Evolutionary conservation across 1,140 invertebrate genomes (phyloP).

Genomic region (Lutraria rhynchaena): DNA sequence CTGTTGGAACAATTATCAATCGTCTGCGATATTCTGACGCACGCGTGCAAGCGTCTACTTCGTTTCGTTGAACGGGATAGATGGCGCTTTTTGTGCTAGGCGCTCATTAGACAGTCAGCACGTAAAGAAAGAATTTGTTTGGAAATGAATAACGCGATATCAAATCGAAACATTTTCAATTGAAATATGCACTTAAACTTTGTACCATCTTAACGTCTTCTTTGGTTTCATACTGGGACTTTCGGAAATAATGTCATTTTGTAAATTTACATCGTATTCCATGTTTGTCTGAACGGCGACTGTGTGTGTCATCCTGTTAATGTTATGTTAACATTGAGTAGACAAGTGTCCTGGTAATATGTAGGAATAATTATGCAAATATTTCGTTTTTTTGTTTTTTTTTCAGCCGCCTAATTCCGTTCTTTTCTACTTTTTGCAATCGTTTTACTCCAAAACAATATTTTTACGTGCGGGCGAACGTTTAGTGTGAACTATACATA

Average conservation of each 20-base stretch:
- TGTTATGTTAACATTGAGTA: no score
- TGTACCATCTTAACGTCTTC: background rate
- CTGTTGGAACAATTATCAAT: slow-evolving; percentile 24
- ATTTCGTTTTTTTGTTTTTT: no score
- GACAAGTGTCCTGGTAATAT: no score
- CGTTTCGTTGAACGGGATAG: slow-evolving; percentile 5
- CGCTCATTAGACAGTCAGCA: background rate
- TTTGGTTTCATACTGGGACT: no score
- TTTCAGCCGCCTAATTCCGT: no score
- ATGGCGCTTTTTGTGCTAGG: slow-evolving; percentile 16
- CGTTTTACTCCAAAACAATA: no score
- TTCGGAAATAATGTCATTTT: no score
- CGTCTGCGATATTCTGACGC: slow-evolving; percentile 15
- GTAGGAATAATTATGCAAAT: no score
- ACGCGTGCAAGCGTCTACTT: slow-evolving; percentile 25
- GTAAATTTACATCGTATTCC: no score
- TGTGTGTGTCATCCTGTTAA: no score
- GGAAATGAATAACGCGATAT: background rate
- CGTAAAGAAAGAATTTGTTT: background rate
- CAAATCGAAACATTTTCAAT: background rate
- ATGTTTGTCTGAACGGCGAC: no score
- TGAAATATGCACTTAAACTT: background rate
- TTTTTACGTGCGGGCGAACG: background rate
- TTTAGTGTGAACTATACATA: slow-evolving; percentile 11
- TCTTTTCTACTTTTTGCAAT: no score